Evolutionary conservation across 2,113 vertebrate genomes (phyloP), one percentile per base, ranked within the genome.

Genomic region (Catharus fuscescens): DNA sequence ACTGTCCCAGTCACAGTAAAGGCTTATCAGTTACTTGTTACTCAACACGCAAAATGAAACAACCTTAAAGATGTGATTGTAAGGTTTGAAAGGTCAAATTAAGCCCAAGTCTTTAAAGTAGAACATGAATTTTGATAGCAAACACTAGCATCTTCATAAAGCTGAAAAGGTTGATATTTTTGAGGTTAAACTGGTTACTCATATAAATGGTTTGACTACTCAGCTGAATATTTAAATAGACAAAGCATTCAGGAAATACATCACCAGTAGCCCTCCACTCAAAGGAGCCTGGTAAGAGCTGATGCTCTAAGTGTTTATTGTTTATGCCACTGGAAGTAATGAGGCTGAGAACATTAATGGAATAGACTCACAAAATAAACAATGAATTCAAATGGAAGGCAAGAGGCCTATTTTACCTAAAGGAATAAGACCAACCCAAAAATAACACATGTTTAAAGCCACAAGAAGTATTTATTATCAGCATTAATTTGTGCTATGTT

Each of bases 381-480:
- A 54, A 48, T 36, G 60, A 83, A 81, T 54, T 73, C 72, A 93
- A 90, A 74, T 18, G 23, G 60, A 78, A 92, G 64, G 59, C 59
- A 86, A 78, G 74, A 67, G 18, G 25, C 18, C 56, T 78, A 45
- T 71, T 64, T 71, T 31, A 92, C 87, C 91, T 92, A 34, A 47
- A 94, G 88, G 56, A 97, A 90, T 56, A 94, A 95, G 67, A 96
- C 72, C 78, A 95, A 90, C 71, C 86, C 85, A 84, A 97, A 95
- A 95, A 77, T 54, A 73, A 91, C 31, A 93, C 52, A 65, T 8
- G 45, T 85, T 96, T 89, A 82, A 76, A 96, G 92, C 70, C 86
- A 95, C 87, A 73, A 66, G 42, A 95, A 92, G 21, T 72, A 81
- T 95, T 97, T 97, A 97, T 96, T 91, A 92, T 90, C 80, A 93